Conservation (phyloP, 2,888 invertebrate genomes). For the Chromoteleia sp. region DNA sequence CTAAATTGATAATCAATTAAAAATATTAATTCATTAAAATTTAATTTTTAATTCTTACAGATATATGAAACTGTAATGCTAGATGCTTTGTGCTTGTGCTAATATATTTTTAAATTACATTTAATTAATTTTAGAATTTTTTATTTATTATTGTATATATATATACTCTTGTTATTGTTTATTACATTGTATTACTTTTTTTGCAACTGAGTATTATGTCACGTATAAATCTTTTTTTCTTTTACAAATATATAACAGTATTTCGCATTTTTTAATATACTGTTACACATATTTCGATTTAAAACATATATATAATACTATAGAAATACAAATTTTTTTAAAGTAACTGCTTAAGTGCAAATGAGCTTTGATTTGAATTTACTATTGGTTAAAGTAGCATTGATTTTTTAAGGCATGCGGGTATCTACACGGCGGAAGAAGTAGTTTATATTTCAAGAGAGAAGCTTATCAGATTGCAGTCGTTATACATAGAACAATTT, state of each 20-base stretch:
- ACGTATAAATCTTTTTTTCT: too few species aligned
- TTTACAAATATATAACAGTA: too few species aligned
- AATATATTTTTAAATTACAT: neutral
- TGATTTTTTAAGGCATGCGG: conserved; percentile 90
- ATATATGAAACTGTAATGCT: conserved; percentile 22
- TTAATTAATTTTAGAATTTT: neutral
- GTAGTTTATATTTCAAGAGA: conserved; percentile 91
- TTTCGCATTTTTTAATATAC: too few species aligned
- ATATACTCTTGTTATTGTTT: too few species aligned
- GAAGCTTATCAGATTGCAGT: conserved; percentile 91
- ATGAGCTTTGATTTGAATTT: conserved; percentile 73
- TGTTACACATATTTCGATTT: too few species aligned
- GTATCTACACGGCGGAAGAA: conserved; percentile 95
- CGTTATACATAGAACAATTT: conserved; percentile 93
- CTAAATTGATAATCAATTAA: neutral
- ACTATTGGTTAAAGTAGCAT: conserved; percentile 76
- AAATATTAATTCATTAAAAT: too few species aligned
- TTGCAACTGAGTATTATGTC: too few species aligned
- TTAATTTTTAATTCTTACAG: conserved; percentile 7
- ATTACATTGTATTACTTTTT: too few species aligned
- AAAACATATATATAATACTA: too few species aligned
- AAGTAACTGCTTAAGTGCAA: conserved; percentile 78
- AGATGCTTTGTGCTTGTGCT: conserved; percentile 63
- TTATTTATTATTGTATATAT: too few species aligned
- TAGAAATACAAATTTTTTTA: conserved; percentile 4